Evolutionary conservation across 1,140 invertebrate species (phyloP).

Genomic region (Drosophila paulistorum): DNA sequence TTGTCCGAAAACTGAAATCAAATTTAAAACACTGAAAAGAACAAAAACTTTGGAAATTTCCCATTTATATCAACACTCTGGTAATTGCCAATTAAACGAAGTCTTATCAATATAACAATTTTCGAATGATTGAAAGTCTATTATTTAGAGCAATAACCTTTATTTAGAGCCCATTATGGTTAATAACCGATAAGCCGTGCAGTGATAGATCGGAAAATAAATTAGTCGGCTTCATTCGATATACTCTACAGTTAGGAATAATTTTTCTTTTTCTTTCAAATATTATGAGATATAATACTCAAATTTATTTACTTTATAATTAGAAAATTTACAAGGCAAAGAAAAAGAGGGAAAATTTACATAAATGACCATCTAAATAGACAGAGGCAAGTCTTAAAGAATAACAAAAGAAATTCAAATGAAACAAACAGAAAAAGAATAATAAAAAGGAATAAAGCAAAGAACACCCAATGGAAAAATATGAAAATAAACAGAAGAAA

Average conservation of each 20-base stretch:
- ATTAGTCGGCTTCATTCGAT: no score
- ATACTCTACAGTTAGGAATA: no score
- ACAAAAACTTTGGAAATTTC: background rate
- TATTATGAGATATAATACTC: background rate
- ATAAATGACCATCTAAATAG: slow-evolving; percentile 2
- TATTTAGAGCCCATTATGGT: background rate
- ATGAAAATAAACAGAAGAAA: slow-evolving; percentile 17
- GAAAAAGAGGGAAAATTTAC: background rate
- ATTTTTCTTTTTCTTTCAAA: background rate
- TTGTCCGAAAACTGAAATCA: slow-evolving; percentile 1
- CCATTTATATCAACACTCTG: background rate
- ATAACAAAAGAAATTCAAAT: background rate
- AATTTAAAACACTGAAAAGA: background rate
- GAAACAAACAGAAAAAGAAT: background rate
- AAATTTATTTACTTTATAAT: background rate
- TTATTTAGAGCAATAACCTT: background rate
- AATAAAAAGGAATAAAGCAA: slow-evolving; percentile 23
- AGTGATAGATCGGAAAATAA: no score
- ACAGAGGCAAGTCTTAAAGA: background rate
- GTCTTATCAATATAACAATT: slow-evolving; percentile 3
- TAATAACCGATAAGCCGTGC: background rate
- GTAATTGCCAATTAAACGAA: background rate
- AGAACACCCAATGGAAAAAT: background rate
- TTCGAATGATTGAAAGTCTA: background rate
- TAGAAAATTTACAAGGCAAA: background rate